Conservation (phyloP, 2,113 vertebrate species). For the Australoheros scitulus region DNA sequence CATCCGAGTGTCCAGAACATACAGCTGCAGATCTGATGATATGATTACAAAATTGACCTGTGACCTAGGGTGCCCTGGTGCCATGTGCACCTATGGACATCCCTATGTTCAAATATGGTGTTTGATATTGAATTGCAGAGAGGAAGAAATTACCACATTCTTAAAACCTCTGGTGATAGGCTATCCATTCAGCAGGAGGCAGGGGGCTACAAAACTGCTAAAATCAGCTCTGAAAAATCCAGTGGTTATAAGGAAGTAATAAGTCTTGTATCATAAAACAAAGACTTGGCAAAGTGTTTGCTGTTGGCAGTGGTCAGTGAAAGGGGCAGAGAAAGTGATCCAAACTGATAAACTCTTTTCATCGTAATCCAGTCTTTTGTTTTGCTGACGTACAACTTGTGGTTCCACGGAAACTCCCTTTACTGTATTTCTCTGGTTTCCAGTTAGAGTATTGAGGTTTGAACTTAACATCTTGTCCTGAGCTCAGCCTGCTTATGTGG, state of each 20-base stretch:
- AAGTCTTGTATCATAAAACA: conserved; percentile 26
- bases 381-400: conserved; percentile 10
- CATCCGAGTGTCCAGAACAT: no score
- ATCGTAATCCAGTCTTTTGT: conserved; percentile 19
- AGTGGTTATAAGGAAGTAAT: neutral
- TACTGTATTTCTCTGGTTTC: neutral
- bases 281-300: conserved; percentile 25
- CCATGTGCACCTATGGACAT: no score
- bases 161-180: neutral
- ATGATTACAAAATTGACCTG: no score
- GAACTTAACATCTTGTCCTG: conserved; percentile 9
- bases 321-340: neutral
- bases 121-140: no score
- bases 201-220: neutral
- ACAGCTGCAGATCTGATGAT: no score
- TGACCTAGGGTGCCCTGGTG: no score
- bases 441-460: neutral
- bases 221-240: neutral
- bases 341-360: conserved; percentile 20
- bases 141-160: neutral
- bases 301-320: conserved; percentile 3
- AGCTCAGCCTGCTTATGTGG: conserved; percentile 20
- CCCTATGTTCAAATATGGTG: no score
- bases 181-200: neutral
- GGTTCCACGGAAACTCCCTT: neutral